These are phyloP conservation scores for Sebastes iracundus DNA, from an alignment of 2,797 vertebrate genomes.

Conservation along the genomic window DNA sequence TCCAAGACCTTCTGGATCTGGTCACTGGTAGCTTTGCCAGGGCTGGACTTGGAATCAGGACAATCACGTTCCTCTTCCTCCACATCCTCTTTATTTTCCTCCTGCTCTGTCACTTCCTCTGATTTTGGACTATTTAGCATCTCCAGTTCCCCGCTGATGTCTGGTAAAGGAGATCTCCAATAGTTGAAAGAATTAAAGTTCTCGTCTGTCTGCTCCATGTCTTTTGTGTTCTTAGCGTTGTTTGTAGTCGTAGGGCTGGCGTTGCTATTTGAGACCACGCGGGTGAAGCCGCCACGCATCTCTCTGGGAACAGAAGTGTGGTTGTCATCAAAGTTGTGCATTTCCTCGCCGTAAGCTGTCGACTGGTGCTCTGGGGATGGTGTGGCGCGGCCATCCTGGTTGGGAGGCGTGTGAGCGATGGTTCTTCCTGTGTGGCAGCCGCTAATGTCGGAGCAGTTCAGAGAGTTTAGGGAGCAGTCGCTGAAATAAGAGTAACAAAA, in stretches of 20 bases:
- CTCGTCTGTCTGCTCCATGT: slow-evolving; percentile 76
- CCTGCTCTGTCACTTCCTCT: slow-evolving; percentile 45
- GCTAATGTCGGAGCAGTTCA: slow-evolving; percentile 65
- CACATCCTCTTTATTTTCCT: slow-evolving; percentile 50
- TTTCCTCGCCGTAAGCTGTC: slow-evolving; percentile 53
- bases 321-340: slow-evolving; percentile 56
- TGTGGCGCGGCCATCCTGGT: slow-evolving; percentile 73
- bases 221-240: slow-evolving; percentile 60
- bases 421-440: slow-evolving; percentile 58
- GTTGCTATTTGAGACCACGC: slow-evolving; percentile 18
- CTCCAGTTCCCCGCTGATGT: slow-evolving; percentile 89
- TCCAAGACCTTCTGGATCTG: slow-evolving; percentile 92
- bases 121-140: slow-evolving; percentile 77
- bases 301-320: slow-evolving; percentile 30
- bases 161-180: slow-evolving; percentile 90
- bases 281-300: slow-evolving; percentile 3
- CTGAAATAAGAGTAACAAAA: slow-evolving; percentile 48
- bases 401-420: slow-evolving; percentile 65
- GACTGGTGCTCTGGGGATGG: slow-evolving; percentile 61
- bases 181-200: slow-evolving; percentile 88
- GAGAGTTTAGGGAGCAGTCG: slow-evolving; percentile 71
- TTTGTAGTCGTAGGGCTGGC: slow-evolving; percentile 46
- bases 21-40: slow-evolving; percentile 83
- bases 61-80: slow-evolving; percentile 50
- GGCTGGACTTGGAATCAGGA: slow-evolving; percentile 53